Evolutionary conservation across 1,140 invertebrate species (phyloP).

Genomic region (Antheraea mylitta): DNA sequence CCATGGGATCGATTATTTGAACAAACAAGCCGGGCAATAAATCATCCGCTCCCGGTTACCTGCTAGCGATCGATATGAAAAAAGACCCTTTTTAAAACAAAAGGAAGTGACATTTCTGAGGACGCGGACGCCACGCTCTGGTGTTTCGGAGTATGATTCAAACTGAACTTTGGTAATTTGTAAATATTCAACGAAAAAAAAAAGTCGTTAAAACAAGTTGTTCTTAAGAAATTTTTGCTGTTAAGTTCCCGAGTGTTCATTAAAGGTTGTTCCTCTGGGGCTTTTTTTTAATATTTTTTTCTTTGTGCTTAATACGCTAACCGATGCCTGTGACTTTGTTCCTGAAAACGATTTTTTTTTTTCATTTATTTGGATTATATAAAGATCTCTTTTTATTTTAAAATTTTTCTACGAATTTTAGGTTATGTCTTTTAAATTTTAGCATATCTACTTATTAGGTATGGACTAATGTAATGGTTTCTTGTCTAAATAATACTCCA

Average conservation of each 20-base stretch:
- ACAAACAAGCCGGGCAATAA: constrained; percentile 68
- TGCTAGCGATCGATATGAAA: constrained; percentile 68
- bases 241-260: background rate
- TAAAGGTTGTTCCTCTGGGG: background rate
- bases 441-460: too few species aligned
- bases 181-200: background rate
- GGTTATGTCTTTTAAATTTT: too few species aligned
- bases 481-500: too few species aligned
- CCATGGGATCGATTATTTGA: constrained; percentile 66
- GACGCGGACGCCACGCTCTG: constrained; percentile 20
- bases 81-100: constrained; percentile 36
- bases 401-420: too few species aligned
- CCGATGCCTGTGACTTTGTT: too few species aligned
- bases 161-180: constrained; percentile 16
- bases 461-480: too few species aligned
- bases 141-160: constrained; percentile 21
- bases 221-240: background rate
- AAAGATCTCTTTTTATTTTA: too few species aligned
- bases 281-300: background rate
- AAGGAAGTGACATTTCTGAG: constrained; percentile 45
- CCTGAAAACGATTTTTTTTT: too few species aligned
- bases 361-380: too few species aligned
- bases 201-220: constrained; percentile 6
- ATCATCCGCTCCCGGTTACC: constrained; percentile 69
- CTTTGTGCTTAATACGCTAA: background rate